A percentile compares a stretch with the other conserved stretches of the same genome.
Evolutionary conservation across 2,888 invertebrate genomes (phyloP).

Genomic region (Drosophila recens): DNA sequence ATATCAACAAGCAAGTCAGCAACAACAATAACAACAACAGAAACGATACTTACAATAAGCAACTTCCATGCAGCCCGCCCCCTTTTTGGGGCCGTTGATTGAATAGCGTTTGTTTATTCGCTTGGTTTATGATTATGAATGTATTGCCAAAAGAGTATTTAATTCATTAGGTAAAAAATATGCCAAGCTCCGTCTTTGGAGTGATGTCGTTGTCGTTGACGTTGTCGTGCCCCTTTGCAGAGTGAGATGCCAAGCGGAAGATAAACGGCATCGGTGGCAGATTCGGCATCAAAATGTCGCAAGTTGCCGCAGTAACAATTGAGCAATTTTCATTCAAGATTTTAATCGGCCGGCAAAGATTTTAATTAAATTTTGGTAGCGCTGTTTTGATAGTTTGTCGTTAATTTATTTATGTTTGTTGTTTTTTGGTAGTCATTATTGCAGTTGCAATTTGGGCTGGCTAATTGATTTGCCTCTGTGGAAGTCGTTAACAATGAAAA

Average conservation of each 20-base stretch:
- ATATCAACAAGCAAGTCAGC: slow-evolving; percentile 6
- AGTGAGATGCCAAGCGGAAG: slow-evolving; percentile 56
- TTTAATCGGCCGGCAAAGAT: slow-evolving; percentile 44
- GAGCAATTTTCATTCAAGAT: slow-evolving; percentile 65
- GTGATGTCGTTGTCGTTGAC: slow-evolving; percentile 7
- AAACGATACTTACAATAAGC: slow-evolving; percentile 6
- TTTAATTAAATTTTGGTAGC: slow-evolving; percentile 55
- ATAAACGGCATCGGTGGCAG: slow-evolving; percentile 51
- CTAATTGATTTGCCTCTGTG: slow-evolving; percentile 53
- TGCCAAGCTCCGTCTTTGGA: slow-evolving; percentile 12
- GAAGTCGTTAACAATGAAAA: slow-evolving; percentile 36
- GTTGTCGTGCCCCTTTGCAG: slow-evolving; percentile 39
- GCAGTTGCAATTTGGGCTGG: slow-evolving; percentile 51
- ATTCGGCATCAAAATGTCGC: slow-evolving; percentile 46
- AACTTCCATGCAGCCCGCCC: slow-evolving; percentile 21
- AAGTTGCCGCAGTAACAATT: slow-evolving; percentile 56
- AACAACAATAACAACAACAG: slow-evolving; percentile 5
- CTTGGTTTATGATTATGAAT: slow-evolving; percentile 42
- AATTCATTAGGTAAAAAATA: slow-evolving; percentile 45
- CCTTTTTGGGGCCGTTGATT: slow-evolving; percentile 46
- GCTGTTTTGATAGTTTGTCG: slow-evolving; percentile 13
- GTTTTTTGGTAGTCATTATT: slow-evolving; percentile 11
- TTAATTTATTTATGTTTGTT: slow-evolving; percentile 20
- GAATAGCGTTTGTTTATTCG: slow-evolving; percentile 48
- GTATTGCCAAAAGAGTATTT: slow-evolving; percentile 48